Evolutionary conservation across 2,888 invertebrate species (phyloP).

Genomic region (Xanthostigma xanthostigma): DNA sequence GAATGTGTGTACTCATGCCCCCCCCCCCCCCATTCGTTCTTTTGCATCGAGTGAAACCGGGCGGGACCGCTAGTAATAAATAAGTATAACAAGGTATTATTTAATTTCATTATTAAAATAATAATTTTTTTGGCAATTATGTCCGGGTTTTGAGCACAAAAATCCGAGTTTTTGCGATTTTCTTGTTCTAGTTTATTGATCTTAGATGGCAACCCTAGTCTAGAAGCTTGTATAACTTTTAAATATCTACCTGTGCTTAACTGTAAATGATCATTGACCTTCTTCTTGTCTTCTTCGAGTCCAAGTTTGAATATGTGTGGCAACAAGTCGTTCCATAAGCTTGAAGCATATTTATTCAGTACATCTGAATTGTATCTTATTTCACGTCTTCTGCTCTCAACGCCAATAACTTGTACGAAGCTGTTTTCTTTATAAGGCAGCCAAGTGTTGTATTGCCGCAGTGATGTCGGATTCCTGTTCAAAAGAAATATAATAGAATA

Average conservation of each 20-base stretch:
- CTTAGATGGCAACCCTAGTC: too few species aligned
- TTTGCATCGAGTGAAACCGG: too few species aligned
- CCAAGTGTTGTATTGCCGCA: constrained; percentile 39
- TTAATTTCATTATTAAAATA: too few species aligned
- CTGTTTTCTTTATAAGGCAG: constrained; percentile 37
- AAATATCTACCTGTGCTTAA: constrained; percentile 23
- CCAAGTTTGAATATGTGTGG: constrained; percentile 17
- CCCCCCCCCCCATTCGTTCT: too few species aligned
- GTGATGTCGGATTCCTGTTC: constrained; percentile 40
- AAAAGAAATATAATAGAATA: constrained; percentile 1
- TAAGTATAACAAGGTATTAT: too few species aligned
- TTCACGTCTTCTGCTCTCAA: background rate
- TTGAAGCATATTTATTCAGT: constrained; percentile 7
- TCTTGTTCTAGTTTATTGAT: too few species aligned
- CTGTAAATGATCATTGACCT: constrained; percentile 20
- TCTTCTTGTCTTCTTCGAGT: constrained; percentile 18
- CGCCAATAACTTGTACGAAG: constrained; percentile 32
- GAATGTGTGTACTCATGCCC: too few species aligned
- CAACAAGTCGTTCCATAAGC: constrained; percentile 30
- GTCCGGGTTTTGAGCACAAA: too few species aligned
- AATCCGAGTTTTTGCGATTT: too few species aligned
- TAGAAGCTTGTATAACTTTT: too few species aligned
- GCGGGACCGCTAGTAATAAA: too few species aligned
- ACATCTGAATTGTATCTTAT: background rate
- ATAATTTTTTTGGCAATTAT: too few species aligned